phyloP scores from a whole-genome alignment of 2,888 invertebrate genomes.

The Thumatha senex region DNA sequence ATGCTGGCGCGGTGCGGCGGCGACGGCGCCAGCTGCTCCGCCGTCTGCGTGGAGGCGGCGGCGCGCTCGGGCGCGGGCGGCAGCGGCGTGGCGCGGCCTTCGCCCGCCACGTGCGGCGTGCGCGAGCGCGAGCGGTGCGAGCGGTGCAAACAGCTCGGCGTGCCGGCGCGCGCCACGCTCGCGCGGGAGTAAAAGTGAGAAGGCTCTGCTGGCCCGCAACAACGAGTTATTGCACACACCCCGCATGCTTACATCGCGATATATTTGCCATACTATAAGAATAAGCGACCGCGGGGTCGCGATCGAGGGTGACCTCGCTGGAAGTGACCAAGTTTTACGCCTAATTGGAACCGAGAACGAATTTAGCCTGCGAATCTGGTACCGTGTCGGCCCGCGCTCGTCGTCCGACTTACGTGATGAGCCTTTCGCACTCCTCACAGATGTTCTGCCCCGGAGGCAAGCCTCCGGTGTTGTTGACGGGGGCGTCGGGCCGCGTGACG shows the following conservation, averaged over 20 bases:
- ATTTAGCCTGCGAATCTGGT: constrained; percentile 60
- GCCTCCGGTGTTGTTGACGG: constrained; percentile 87
- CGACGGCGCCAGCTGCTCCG: constrained; percentile 58
- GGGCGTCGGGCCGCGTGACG: constrained; percentile 85
- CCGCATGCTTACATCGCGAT: constrained; percentile 39
- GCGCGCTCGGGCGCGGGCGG: constrained; percentile 50
- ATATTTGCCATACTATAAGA: not conserved
- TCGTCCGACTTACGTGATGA: constrained; percentile 96
- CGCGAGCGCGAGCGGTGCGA: constrained; percentile 72
- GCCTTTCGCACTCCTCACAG: constrained; percentile 98
- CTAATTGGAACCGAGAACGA: constrained; percentile 26
- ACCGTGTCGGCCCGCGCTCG: constrained; percentile 86
- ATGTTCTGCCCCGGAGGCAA: constrained; percentile 95
- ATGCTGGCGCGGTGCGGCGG: constrained; percentile 76
- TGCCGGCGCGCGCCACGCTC: constrained; percentile 89
- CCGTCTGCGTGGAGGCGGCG: constrained; percentile 74
- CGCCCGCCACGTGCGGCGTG: constrained; percentile 72
- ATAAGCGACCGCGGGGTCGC: not conserved
- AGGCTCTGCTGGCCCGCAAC: constrained; percentile 76
- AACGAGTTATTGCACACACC: constrained; percentile 55
- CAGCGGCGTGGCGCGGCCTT: constrained; percentile 58
- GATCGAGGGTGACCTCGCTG: not conserved
- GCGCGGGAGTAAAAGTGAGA: constrained; percentile 89
- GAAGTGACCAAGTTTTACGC: not conserved
- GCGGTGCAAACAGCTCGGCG: constrained; percentile 84